Evolutionary conservation across 1,140 invertebrate species (phyloP).

Genomic region (Orchestia grillus): DNA sequence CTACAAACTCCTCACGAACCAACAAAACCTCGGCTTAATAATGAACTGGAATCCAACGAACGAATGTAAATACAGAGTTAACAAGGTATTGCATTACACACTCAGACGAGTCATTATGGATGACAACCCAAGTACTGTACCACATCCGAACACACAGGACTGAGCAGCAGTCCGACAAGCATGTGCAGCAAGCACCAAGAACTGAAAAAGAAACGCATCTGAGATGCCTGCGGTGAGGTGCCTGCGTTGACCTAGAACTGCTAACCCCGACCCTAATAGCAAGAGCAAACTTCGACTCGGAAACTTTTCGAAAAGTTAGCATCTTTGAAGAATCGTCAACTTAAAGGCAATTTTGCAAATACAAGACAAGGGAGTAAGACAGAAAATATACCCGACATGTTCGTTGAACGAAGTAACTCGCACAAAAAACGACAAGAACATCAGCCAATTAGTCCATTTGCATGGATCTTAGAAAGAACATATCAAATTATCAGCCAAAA

Average conservation of each 20-base stretch:
- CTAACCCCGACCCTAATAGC: background rate
- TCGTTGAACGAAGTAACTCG: background rate
- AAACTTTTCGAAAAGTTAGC: background rate
- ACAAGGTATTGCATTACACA: background rate
- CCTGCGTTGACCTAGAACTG: slow-evolving; percentile 10
- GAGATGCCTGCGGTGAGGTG: background rate
- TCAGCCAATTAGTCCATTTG: background rate
- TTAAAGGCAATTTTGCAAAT: background rate
- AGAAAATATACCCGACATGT: background rate
- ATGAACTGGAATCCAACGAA: background rate
- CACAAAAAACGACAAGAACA: background rate
- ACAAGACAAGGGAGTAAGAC: background rate
- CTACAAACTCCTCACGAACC: background rate
- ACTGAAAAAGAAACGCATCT: background rate
- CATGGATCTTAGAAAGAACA: background rate
- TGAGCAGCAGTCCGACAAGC: background rate
- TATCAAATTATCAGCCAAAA: background rate
- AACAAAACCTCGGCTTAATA: background rate
- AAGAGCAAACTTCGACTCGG: background rate
- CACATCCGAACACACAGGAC: background rate
- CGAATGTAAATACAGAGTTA: background rate
- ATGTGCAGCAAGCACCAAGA: background rate
- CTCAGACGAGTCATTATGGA: background rate
- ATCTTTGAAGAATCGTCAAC: background rate
- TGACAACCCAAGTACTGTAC: background rate